phyloP scores from a whole-genome alignment of 2,113 vertebrate species.

The Saccopteryx leptura region DNA sequence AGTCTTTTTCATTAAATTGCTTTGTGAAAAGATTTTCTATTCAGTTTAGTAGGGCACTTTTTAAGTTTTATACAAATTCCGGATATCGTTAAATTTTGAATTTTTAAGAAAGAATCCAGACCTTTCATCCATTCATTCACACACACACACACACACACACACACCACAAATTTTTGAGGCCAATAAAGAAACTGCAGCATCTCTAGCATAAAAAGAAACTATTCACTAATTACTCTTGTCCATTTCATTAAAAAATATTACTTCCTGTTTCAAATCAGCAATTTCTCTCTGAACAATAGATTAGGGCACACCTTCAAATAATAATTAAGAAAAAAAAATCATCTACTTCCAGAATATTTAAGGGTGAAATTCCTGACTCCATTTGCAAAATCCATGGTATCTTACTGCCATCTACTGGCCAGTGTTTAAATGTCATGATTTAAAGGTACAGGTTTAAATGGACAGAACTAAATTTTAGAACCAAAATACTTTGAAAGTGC shows the following conservation, averaged over 20 bases:
- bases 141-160: neutral
- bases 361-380: slow-evolving; percentile 40
- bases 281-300: slow-evolving; percentile 75
- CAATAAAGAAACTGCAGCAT: neutral
- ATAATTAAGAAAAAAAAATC: slow-evolving; percentile 73
- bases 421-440: neutral
- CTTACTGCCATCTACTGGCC: slow-evolving; percentile 88
- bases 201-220: neutral
- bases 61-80: neutral
- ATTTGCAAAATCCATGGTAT: slow-evolving; percentile 78
- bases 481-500: neutral
- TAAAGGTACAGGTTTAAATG: slow-evolving; percentile 73
- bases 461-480: neutral
- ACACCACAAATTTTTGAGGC: slow-evolving; percentile 8
- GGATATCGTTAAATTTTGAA: slow-evolving; percentile 74
- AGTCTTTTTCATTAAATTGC: slow-evolving; percentile 79
- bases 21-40: slow-evolving; percentile 77
- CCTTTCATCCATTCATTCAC: slow-evolving; percentile 9
- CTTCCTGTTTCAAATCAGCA: slow-evolving; percentile 58
- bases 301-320: slow-evolving; percentile 82
- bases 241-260: slow-evolving; percentile 74
- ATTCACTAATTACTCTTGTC: slow-evolving; percentile 51
- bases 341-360: slow-evolving; percentile 53
- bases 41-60: slow-evolving; percentile 72
- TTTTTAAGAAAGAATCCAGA: slow-evolving; percentile 57